A percentile compares a stretch with the other conserved stretches of the same genome.
Evolutionary conservation across 2,797 vertebrate genomes (phyloP).

Genomic region (Vireo griseus): DNA sequence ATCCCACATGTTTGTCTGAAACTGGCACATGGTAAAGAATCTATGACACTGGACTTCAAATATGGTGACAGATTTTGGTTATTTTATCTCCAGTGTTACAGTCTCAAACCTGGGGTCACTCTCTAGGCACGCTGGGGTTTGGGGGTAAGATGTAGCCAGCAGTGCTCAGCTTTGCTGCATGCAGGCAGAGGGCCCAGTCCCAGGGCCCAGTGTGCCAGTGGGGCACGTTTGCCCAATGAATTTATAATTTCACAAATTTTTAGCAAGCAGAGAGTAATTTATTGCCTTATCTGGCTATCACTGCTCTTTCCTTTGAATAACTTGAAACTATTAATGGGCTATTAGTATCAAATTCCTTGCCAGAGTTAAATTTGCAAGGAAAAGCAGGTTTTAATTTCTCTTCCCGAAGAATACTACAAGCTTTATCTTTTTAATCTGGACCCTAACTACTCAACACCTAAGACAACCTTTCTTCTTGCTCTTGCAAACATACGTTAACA

Average conservation of each 20-base stretch:
- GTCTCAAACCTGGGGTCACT: not conserved
- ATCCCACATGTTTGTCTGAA: not conserved
- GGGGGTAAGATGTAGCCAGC: not conserved
- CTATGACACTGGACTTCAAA: not conserved
- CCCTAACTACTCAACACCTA: not conserved
- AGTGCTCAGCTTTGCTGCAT: not conserved
- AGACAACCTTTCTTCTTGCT: not conserved
- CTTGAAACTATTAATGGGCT: not conserved
- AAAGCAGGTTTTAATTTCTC: not conserved
- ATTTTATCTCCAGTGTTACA: not conserved
- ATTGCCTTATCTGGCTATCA: not conserved
- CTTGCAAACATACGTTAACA: not conserved
- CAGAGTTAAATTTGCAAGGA: not conserved
- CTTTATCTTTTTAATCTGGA: not conserved
- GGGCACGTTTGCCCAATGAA: not conserved
- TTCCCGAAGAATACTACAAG: not conserved
- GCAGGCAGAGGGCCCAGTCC: not conserved
- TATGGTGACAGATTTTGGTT: not conserved
- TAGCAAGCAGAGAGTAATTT: not conserved
- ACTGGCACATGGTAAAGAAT: not conserved
- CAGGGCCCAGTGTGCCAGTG: not conserved
- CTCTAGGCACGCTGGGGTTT: accelerated
- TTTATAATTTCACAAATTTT: not conserved
- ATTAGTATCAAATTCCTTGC: not conserved
- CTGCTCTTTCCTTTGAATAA: not conserved